Base-by-base conservation (phyloP, 2,113 vertebrate species). In the Oryzias woworae region DNA sequence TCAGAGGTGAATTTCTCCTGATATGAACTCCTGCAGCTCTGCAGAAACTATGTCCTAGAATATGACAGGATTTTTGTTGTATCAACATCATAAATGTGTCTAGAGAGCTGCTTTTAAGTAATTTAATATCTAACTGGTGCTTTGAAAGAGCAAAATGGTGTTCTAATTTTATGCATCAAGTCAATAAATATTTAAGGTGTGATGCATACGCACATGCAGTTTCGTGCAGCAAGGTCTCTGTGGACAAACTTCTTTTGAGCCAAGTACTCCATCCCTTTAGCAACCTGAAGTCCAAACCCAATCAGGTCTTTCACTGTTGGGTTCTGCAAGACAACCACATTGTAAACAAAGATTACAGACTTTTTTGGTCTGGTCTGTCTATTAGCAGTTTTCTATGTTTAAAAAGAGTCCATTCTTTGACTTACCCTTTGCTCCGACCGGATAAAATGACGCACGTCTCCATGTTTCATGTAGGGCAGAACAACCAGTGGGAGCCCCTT, bases 291-390 rank as follows among this genome's bases (percentile, higher is more conserved):
- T 43, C 96, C 96, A 0, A 99, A 99, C 50, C 95, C 93, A 2
- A 98, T 91, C 66, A 99, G 92, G 63, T 99, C 96, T 90, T 99
- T 98, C 71, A 98, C 89, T 0, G 96, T 99, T 50, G 96, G 96
- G 79, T 91, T 98, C 97, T 99, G 87, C 4, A 45, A 26, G 23
- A 67, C 15, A 48, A 49, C 43, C 0, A 17, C 26, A 18, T 1
- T 14, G 47, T 44, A 57, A 44, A 62, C 6, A 56, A 14, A 50
- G 15, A 10, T 8, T 12, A 52, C 14, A 14, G n/a, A 50, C 16
- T 26, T 28, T 3, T 13, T 10, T 7, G 4, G 5, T 6, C 28
- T 2, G 1, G 0, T 20, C 20, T 20, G 20, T 55, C 26, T 6
- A 10, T 36, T 3, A 36, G 36, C 36, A 12, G 3, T 36, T 12